Base-by-base conservation (phyloP, 2,113 vertebrate genomes). In the Poecilia latipinna region DNA sequence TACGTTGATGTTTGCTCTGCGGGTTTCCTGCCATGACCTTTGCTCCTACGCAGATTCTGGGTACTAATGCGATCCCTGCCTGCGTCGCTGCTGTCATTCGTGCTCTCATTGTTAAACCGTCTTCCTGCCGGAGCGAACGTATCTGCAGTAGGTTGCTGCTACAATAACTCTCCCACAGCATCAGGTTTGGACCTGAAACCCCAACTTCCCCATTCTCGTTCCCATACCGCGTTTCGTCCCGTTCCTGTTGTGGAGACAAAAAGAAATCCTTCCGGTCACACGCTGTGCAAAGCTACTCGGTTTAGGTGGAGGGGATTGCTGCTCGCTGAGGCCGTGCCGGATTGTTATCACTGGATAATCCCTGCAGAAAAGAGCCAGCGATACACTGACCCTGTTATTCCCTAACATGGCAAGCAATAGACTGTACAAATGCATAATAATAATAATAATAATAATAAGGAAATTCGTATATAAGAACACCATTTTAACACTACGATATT, bases 211-310 rank as follows among this genome's bases (percentile, higher is more conserved):
- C 39, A 65, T 88, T 72, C 54, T 86, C 80, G 84, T 91, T 89
- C 91, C 78, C 81, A 88, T 83, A 88, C 83, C 3, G 39, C 78
- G 64, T 28, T 66, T 86, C 54, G 66, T 77, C 75, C 83, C 85
- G 82, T 84, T 89, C 88, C 82, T 87, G 79, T 88, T 69, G 79
- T 72, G 68, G 84, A 80, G 88, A 89, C 86, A 90, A 80, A 89
- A 86, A 86, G 77, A 80, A 84, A 76, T 74, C 85, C 85, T 80
- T 94, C 93, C 93, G 90, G 92, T 93, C 93, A 88, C 93, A 93
- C 88, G 87, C 87, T 91, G 88, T 86, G 86, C 87, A 90, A 73
- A 89, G 82, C 61, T 77, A 72, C 64, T 70, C 75, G 62, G 82
- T 70, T 61, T 61, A 72, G 91, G 82, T 85, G 65, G 35, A 62